Evolutionary conservation across 2,113 vertebrate genomes (phyloP).

Genomic region (Gobio gobio): DNA sequence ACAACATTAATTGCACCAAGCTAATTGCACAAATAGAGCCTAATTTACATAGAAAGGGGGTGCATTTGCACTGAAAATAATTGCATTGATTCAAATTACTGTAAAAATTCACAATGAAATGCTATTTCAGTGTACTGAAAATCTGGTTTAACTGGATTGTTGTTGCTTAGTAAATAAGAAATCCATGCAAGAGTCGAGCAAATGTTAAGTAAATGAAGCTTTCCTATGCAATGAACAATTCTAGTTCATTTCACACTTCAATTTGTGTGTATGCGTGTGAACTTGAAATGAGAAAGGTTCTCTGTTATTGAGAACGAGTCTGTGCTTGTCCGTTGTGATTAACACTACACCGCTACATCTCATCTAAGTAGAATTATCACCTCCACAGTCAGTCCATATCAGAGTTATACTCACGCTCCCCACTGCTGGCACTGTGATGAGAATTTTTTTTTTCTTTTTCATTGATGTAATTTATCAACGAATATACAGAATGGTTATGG

Average conservation of each 20-base stretch:
- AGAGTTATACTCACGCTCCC: background rate
- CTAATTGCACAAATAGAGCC: constrained; percentile 17
- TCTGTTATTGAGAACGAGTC: constrained; percentile 49
- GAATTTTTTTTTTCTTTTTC: background rate
- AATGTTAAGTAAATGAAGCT: background rate
- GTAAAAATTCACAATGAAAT: background rate
- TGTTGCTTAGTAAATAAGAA: background rate
- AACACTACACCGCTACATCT: constrained; percentile 39
- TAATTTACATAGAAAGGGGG: constrained; percentile 7
- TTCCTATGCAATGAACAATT: constrained; percentile 3
- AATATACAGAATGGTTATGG: background rate
- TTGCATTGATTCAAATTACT: background rate
- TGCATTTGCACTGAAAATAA: background rate
- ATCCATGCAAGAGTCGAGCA: background rate
- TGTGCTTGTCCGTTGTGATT: constrained; percentile 51
- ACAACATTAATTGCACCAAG: constrained; percentile 8
- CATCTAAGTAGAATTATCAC: constrained; percentile 51
- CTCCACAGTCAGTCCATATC: constrained; percentile 22
- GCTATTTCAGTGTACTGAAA: background rate
- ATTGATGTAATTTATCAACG: background rate
- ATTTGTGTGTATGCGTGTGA: constrained; percentile 7
- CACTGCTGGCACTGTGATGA: constrained; percentile 11
- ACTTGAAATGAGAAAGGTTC: constrained; percentile 31
- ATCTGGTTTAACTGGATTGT: background rate
- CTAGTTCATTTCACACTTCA: constrained; percentile 32